phyloP scores from a whole-genome alignment of 2,113 vertebrate species.

The Columba livia region DNA sequence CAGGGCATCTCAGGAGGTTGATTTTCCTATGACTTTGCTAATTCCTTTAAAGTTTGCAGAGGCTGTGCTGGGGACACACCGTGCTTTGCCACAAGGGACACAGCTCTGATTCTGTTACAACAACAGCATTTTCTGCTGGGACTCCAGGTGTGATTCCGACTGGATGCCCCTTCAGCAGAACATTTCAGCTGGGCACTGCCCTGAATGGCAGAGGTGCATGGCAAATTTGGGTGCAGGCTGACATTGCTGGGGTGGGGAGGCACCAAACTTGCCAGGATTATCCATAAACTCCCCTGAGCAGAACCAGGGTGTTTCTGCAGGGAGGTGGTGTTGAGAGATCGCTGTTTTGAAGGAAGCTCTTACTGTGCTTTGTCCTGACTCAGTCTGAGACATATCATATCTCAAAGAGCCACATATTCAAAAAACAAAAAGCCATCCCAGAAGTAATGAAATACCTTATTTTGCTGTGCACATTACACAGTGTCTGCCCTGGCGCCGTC shows the following conservation, averaged over 20 bases:
- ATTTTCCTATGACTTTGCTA: not conserved
- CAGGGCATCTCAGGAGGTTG: not conserved
- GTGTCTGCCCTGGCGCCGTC: rapidly evolving
- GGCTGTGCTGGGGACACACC: not conserved
- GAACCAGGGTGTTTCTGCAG: rapidly evolving
- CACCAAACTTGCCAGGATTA: not conserved
- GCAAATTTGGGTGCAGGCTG: not conserved
- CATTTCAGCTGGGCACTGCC: not conserved
- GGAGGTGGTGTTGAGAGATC: rapidly evolving
- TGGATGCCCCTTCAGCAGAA: not conserved
- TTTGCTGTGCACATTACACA: not conserved
- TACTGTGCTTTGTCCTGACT: too few relatives aligned
- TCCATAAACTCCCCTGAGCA: rapidly evolving
- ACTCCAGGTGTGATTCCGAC: not conserved
- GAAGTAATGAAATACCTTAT: not conserved
- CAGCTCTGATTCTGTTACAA: not conserved
- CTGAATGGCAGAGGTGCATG: not conserved
- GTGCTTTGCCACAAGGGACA: not conserved
- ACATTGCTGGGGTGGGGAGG: not conserved
- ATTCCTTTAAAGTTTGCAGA: too few relatives aligned
- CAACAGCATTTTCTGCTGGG: not conserved
- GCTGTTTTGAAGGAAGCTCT: not conserved
- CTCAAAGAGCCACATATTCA: too few relatives aligned
- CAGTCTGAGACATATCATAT: too few relatives aligned
- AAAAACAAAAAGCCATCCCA: not conserved